Evolutionary conservation across 2,113 vertebrate species (phyloP).

Genomic region (Alectura lathami): DNA sequence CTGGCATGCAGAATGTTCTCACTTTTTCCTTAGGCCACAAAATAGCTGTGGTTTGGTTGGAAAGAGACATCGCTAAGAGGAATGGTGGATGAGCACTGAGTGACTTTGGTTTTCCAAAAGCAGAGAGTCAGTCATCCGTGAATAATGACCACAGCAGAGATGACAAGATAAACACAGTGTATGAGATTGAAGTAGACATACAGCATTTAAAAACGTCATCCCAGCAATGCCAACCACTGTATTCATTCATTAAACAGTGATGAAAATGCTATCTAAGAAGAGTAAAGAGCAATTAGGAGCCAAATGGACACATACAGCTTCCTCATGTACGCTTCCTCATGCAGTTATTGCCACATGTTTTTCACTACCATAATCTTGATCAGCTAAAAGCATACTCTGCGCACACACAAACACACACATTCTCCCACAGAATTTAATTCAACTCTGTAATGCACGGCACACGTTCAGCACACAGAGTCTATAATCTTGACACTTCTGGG

Average conservation of each 20-base stretch:
- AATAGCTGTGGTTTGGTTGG: neutral
- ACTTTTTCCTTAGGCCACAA: neutral
- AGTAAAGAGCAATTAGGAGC: neutral
- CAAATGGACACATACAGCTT: neutral
- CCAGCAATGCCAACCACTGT: slow-evolving; percentile 9
- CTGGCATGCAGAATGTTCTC: neutral
- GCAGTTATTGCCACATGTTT: no score
- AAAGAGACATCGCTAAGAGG: neutral
- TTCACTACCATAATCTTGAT: neutral
- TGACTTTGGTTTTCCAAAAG: slow-evolving; percentile 9
- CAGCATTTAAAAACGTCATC: slow-evolving; percentile 50
- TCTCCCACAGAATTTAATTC: neutral
- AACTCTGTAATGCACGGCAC: neutral
- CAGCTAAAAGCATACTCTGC: neutral
- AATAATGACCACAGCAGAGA: slow-evolving; percentile 35
- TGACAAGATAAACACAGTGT: slow-evolving; percentile 31
- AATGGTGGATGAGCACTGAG: neutral
- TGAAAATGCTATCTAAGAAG: slow-evolving; percentile 35
- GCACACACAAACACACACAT: neutral
- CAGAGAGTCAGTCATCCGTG: neutral
- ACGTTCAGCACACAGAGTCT: neutral
- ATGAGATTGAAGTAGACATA: slow-evolving; percentile 47
- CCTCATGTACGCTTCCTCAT: neutral
- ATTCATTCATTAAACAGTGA: slow-evolving; percentile 58
- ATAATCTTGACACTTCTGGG: neutral